Evolutionary conservation across 2,888 invertebrate species (phyloP).

Genomic region (Anodontia alba): DNA sequence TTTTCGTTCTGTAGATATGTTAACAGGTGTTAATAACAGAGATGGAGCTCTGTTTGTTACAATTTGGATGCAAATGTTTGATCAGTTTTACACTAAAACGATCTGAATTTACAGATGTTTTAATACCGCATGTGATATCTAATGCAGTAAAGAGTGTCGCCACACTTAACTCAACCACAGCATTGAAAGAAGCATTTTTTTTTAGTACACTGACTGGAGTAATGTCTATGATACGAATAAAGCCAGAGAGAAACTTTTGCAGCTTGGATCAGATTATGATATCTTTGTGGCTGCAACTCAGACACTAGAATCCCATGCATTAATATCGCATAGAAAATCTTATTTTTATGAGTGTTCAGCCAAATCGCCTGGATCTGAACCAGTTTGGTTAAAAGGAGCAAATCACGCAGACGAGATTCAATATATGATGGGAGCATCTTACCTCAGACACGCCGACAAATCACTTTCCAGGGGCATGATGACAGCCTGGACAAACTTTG

Average conservation of each 20-base stretch:
- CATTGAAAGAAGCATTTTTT: conserved; percentile 18
- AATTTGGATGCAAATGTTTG: conserved; percentile 15
- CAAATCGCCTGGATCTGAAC: conserved; percentile 37
- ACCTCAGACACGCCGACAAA: not conserved
- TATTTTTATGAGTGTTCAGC: conserved; percentile 72
- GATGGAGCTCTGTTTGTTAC: conserved; percentile 39
- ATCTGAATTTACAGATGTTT: not conserved
- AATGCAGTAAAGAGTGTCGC: not conserved
- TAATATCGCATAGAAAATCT: conserved; percentile 14
- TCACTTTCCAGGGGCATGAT: not conserved
- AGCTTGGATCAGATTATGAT: conserved; percentile 96
- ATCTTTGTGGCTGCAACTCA: conserved; percentile 96
- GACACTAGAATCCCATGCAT: conserved; percentile 90
- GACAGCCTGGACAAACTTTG: not conserved
- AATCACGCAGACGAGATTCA: conserved; percentile 81
- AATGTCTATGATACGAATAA: conserved; percentile 86
- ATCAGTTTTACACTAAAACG: conserved; percentile 19
- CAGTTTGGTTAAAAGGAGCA: conserved; percentile 66
- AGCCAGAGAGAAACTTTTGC: conserved; percentile 94
- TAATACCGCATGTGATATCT: conserved; percentile 11
- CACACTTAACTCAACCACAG: not conserved
- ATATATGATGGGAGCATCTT: conserved; percentile 74
- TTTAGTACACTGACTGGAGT: conserved; percentile 39
- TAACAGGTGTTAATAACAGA: conserved; percentile 38
- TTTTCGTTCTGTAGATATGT: conserved; percentile 41